Percentiles rank a stretch among this genome's conserved stretches.
Evolutionary conservation across 2,888 invertebrate genomes (phyloP).

Genomic region (Rotaria macrura): DNA sequence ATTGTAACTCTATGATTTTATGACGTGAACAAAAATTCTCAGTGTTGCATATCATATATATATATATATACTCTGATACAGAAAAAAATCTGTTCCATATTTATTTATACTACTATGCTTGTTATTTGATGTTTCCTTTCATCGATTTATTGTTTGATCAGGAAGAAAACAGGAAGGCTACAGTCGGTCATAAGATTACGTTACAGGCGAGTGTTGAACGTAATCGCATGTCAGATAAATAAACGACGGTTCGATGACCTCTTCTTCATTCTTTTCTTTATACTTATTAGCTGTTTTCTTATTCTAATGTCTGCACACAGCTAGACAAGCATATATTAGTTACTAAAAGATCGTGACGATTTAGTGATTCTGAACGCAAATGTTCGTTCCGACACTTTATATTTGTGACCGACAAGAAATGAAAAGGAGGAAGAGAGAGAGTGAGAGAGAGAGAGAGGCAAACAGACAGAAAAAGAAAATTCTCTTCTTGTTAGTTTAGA

Average conservation of each 20-base stretch:
- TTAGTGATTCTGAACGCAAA: neutral
- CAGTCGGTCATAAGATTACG: neutral
- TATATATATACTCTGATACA: neutral
- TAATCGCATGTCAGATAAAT: neutral
- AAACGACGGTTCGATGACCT: neutral
- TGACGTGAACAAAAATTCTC: neutral
- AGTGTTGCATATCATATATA: neutral
- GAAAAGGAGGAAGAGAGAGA: too few species aligned
- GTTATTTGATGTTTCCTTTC: neutral
- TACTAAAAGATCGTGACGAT: neutral
- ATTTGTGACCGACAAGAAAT: neutral
- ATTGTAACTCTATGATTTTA: neutral
- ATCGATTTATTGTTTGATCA: neutral
- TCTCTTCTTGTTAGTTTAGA: neutral
- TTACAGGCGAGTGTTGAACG: neutral
- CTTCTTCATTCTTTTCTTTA: neutral
- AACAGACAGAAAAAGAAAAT: neutral
- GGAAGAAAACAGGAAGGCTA: neutral
- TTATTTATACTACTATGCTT: neutral
- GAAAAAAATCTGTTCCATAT: neutral
- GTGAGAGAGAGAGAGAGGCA: too few species aligned
- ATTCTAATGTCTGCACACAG: neutral
- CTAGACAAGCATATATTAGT: neutral
- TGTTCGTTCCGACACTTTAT: neutral
- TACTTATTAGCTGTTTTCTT: neutral